A percentile compares a stretch with the other conserved stretches of the same genome.
These are phyloP conservation scores for Huso huso DNA, from an alignment of 2,797 vertebrate species.

Conservation along the genomic window DNA sequence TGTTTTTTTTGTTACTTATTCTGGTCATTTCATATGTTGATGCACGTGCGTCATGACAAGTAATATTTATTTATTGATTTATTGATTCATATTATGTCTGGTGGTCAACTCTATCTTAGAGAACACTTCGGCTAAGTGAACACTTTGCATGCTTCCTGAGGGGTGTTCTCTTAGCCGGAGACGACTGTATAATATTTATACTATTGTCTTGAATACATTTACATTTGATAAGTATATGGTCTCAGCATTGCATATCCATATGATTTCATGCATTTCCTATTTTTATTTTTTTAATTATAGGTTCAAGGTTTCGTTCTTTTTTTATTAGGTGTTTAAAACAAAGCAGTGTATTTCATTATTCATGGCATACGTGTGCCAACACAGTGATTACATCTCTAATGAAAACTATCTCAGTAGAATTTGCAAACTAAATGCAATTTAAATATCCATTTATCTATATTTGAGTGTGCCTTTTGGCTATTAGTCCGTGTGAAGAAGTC, in stretches of 20 bases:
- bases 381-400: conserved; percentile 46
- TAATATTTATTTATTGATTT: no score
- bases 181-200: no score
- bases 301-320: conserved; percentile 31
- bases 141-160: no score
- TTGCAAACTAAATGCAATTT: conserved; percentile 53
- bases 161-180: no score
- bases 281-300: conserved; percentile 33
- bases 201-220: background rate
- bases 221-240: conserved; percentile 30
- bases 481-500: conserved; percentile 32
- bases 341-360: conserved; percentile 19
- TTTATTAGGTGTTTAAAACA: conserved; percentile 35
- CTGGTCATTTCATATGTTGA: no score
- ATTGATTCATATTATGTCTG: no score
- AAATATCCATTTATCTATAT: conserved; percentile 38
- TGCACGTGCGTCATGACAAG: no score
- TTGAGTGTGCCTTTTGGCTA: conserved; percentile 37
- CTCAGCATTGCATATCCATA: conserved; percentile 30
- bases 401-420: conserved; percentile 46
- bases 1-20: no score
- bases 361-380: conserved; percentile 17
- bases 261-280: conserved; percentile 29
- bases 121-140: no score
- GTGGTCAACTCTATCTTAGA: no score